These are phyloP conservation scores for Drosophila austrosaltans DNA, from an alignment of 2,888 invertebrate species.

Conservation along the genomic window DNA sequence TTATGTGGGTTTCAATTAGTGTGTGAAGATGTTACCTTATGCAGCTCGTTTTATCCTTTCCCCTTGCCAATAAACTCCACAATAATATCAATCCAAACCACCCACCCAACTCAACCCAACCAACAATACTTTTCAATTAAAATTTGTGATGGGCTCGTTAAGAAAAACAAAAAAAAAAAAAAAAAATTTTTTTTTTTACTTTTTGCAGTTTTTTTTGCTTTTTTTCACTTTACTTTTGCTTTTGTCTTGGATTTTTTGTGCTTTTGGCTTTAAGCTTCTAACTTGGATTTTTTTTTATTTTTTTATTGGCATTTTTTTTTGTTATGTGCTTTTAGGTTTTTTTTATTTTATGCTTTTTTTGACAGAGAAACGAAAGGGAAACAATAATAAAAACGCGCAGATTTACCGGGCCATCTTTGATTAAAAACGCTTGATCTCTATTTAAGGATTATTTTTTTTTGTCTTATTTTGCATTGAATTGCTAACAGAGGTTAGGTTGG, in stretches of 20 bases:
- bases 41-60: background rate
- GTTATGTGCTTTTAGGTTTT: background rate
- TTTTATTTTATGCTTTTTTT: slow-evolving; percentile 36
- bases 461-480: background rate
- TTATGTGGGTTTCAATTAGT: background rate
- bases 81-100: slow-evolving; percentile 32
- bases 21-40: background rate
- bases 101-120: slow-evolving; percentile 30
- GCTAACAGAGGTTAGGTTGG: slow-evolving; percentile 30
- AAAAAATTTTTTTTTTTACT: slow-evolving; percentile 15
- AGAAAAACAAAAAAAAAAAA: slow-evolving; percentile 10
- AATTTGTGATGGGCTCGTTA: slow-evolving; percentile 83
- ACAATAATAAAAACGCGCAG: slow-evolving; percentile 67
- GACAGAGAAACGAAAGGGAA: slow-evolving; percentile 58
- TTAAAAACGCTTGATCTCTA: slow-evolving; percentile 83
- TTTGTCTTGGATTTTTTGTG: slow-evolving; percentile 45
- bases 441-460: slow-evolving; percentile 10
- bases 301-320: slow-evolving; percentile 16
- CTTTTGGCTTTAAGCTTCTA: slow-evolving; percentile 18
- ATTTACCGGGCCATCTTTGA: slow-evolving; percentile 75
- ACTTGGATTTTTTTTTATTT: slow-evolving; percentile 29
- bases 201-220: slow-evolving; percentile 18
- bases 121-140: slow-evolving; percentile 61
- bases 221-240: slow-evolving; percentile 25
- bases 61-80: slow-evolving; percentile 6